Evolutionary conservation across 92 coral and sea anemone genomes (phyloP).

Genomic region (Phenganax marumi): DNA sequence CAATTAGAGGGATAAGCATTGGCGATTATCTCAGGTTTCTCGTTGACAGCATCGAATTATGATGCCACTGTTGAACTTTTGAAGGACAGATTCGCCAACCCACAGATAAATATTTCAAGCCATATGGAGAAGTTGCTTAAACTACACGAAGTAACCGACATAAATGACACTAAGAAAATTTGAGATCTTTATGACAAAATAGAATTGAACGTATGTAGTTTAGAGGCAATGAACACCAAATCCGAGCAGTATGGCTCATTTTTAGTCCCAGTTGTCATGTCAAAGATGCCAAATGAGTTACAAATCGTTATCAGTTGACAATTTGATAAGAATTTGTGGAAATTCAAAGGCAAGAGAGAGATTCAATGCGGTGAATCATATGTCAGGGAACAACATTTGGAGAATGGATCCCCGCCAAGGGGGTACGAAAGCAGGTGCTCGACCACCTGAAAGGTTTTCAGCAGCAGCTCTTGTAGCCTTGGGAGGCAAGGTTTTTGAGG

Average conservation of each 20-base stretch:
- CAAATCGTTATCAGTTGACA: slow-evolving; percentile 25
- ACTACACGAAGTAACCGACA: too few species aligned
- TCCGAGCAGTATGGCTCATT: slow-evolving; percentile 1
- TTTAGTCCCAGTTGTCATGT: too few species aligned
- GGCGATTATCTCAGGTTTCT: slow-evolving; percentile 31
- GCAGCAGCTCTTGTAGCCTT: neutral
- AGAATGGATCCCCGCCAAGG: neutral
- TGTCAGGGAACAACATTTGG: slow-evolving; percentile 14
- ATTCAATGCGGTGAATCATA: slow-evolving; percentile 12
- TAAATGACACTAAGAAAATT: slow-evolving; percentile 28
- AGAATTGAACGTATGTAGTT: slow-evolving; percentile 41
- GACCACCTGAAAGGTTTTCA: neutral
- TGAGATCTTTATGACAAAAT: slow-evolving; percentile 36
- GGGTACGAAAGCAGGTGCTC: neutral
- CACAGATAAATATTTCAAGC: slow-evolving; percentile 19
- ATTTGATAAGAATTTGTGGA: slow-evolving; percentile 21
- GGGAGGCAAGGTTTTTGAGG: neutral
- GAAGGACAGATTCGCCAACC: slow-evolving; percentile 40
- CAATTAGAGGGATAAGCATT: slow-evolving; percentile 31
- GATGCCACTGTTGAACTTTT: slow-evolving; percentile 29
- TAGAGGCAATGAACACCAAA: slow-evolving; percentile 15
- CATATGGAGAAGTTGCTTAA: too few species aligned
- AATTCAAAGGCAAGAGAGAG: slow-evolving; percentile 39
- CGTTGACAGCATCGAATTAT: slow-evolving; percentile 24
- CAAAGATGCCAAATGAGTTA: too few species aligned